Evolutionary conservation across 2,888 invertebrate species (phyloP).

Genomic region (Caenorhabditis sp.): DNA sequence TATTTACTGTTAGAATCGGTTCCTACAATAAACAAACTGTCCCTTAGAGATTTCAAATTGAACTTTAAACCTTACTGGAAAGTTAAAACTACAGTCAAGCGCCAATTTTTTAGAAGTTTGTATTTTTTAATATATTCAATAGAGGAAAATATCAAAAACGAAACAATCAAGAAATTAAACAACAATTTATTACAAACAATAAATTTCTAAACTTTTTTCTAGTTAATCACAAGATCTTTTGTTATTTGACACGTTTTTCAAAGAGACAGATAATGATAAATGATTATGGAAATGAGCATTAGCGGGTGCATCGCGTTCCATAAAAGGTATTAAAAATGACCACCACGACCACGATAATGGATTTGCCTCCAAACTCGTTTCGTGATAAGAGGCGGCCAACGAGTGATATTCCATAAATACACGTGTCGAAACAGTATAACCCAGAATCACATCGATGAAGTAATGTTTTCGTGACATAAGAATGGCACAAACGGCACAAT

Average conservation of each 20-base stretch:
- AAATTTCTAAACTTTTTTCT: background rate
- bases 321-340: conserved; percentile 51
- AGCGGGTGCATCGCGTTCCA: conserved; percentile 62
- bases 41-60: too few species aligned
- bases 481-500: conserved; percentile 60
- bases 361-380: conserved; percentile 56
- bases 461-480: conserved; percentile 68
- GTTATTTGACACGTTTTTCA: conserved; percentile 37
- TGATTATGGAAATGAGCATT: conserved; percentile 59
- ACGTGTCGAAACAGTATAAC: conserved; percentile 62
- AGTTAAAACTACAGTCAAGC: too few species aligned
- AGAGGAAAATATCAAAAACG: background rate
- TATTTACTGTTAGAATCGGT: too few species aligned
- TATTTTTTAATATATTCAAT: background rate
- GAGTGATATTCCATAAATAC: conserved; percentile 68
- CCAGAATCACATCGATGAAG: conserved; percentile 65
- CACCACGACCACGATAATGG: conserved; percentile 60
- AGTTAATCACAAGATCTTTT: conserved; percentile 26
- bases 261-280: conserved; percentile 35
- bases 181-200: conserved; percentile 7
- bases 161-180: background rate
- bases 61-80: too few species aligned
- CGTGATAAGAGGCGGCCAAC: conserved; percentile 56
- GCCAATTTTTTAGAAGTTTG: background rate
- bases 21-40: too few species aligned